Percentiles rank a stretch among this genome's conserved stretches.
These are phyloP conservation scores for Gymnosoma rotundatum DNA, from an alignment of 2,888 invertebrate species.

Conservation along the genomic window DNA sequence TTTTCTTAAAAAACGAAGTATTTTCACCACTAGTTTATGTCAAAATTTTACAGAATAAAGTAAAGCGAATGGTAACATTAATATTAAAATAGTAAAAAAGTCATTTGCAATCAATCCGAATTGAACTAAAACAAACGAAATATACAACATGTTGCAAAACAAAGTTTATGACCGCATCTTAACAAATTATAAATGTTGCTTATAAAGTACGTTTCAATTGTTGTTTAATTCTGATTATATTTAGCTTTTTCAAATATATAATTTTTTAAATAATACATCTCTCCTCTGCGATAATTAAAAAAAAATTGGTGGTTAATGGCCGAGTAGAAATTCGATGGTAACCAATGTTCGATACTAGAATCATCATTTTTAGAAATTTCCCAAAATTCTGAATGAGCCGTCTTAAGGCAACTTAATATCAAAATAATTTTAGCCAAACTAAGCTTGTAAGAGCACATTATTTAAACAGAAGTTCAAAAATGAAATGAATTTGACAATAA, in stretches of 20 bases:
- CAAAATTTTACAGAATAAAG: too few relatives aligned
- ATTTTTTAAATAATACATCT: conserved; percentile 39
- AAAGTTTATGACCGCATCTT: too few relatives aligned
- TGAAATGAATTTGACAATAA: not conserved
- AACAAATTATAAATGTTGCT: too few relatives aligned
- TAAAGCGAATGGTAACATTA: too few relatives aligned
- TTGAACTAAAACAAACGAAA: too few relatives aligned
- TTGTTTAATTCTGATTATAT: conserved; percentile 29
- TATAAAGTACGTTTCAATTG: too few relatives aligned
- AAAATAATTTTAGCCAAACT: not conserved
- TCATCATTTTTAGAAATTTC: conserved; percentile 37
- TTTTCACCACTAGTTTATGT: too few relatives aligned
- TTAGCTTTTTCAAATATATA: conserved; percentile 51
- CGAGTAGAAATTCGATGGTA: conserved; percentile 67
- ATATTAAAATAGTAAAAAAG: too few relatives aligned
- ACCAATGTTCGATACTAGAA: conserved; percentile 35
- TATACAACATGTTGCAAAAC: too few relatives aligned
- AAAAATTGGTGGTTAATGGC: conserved; percentile 60
- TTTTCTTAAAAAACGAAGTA: too few relatives aligned
- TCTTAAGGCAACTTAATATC: not conserved
- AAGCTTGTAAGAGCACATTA: not conserved
- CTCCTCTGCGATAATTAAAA: conserved; percentile 37
- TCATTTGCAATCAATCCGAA: too few relatives aligned
- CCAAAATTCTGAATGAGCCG: conserved; percentile 48
- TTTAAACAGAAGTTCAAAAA: not conserved